A percentile compares a stretch with the other conserved stretches of the same genome.
Conservation (phyloP, 1,140 invertebrate species). For the Anastatus disparis region DNA sequence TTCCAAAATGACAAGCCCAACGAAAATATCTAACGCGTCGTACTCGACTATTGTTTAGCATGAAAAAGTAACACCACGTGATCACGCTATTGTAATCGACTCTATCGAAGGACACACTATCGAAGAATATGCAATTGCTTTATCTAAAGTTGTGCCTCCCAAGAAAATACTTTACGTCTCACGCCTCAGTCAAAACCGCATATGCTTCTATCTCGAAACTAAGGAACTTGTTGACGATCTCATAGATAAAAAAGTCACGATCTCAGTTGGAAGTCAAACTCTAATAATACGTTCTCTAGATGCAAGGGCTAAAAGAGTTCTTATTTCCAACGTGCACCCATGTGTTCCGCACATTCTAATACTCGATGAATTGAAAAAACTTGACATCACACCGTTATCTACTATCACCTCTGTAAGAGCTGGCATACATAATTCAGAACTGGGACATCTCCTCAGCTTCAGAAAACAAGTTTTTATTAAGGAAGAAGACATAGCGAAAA, state of each 20-base stretch:
- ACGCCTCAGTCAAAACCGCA: slow-evolving; percentile 40
- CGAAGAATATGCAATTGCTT: slow-evolving; percentile 34
- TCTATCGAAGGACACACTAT: slow-evolving; percentile 21
- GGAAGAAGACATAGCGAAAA: too few relatives aligned
- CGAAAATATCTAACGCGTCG: too few relatives aligned
- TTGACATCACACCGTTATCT: neutral
- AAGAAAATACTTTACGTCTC: slow-evolving; percentile 37
- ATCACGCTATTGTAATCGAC: neutral
- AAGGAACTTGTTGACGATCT: slow-evolving; percentile 28
- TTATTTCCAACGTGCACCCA: slow-evolving; percentile 44
- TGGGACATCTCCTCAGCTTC: too few relatives aligned
- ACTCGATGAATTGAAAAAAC: neutral
- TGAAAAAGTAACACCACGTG: neutral
- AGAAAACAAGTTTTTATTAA: too few relatives aligned
- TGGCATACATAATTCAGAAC: slow-evolving; percentile 10
- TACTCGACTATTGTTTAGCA: too few relatives aligned
- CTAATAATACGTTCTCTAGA: slow-evolving; percentile 34
- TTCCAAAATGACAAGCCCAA: too few relatives aligned
- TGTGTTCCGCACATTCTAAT: slow-evolving; percentile 28
- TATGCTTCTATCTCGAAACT: slow-evolving; percentile 39
- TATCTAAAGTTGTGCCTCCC: slow-evolving; percentile 34
- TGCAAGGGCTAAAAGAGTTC: slow-evolving; percentile 37
- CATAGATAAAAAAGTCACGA: slow-evolving; percentile 9
- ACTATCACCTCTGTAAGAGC: slow-evolving; percentile 11
- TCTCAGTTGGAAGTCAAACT: slow-evolving; percentile 18